phyloP scores from a whole-genome alignment of 2,888 invertebrate species.

The Suillia variegata region DNA sequence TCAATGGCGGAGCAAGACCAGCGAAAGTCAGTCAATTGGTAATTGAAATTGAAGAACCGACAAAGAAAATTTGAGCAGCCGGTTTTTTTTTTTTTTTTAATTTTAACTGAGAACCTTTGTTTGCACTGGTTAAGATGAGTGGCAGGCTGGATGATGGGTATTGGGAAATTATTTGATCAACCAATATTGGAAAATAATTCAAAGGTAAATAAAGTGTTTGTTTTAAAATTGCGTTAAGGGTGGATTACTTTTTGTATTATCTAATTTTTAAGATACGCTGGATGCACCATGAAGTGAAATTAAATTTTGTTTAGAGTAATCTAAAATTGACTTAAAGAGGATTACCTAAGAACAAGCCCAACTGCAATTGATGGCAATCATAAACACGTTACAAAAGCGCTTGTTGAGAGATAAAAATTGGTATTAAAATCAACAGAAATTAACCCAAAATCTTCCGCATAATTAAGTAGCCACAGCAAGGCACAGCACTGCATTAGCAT shows the following conservation, averaged over 20 bases:
- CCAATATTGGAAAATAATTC: slow-evolving; percentile 20
- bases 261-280: no score
- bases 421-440: slow-evolving; percentile 11
- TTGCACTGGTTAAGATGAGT: no score
- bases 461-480: slow-evolving; percentile 45
- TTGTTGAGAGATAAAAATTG: slow-evolving; percentile 5
- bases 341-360: no score
- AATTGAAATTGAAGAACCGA: slow-evolving; percentile 41
- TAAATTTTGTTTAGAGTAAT: no score
- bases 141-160: neutral
- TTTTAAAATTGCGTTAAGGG: no score
- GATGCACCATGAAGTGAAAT: no score
- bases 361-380: slow-evolving; percentile 43
- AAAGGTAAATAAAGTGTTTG: slow-evolving; percentile 23
- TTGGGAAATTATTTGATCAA: neutral
- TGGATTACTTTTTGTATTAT: no score
- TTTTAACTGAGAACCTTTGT: no score
- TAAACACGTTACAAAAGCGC: slow-evolving; percentile 22
- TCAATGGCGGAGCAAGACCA: neutral
- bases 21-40: slow-evolving; percentile 26
- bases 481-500: slow-evolving; percentile 30
- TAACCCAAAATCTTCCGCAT: slow-evolving; percentile 37
- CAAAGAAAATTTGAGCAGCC: slow-evolving; percentile 1
- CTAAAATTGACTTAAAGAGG: no score
- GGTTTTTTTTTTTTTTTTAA: slow-evolving; percentile 3